phyloP scores from a whole-genome alignment of 37 sponge, comb jelly and placozoan species.

The Theonella swinhoei region DNA sequence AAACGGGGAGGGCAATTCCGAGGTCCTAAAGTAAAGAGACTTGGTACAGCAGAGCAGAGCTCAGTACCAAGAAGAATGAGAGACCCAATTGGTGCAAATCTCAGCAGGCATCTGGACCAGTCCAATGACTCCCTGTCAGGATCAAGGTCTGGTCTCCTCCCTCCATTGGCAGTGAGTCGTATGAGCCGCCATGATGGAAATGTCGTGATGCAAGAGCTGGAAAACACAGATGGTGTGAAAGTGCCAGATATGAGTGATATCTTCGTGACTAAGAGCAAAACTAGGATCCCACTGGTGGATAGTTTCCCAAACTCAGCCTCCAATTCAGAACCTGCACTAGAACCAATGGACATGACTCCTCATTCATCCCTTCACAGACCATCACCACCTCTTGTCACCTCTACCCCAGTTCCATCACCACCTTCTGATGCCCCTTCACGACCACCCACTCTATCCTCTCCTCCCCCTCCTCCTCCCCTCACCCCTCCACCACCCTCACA shows the following conservation, averaged over 20 bases:
- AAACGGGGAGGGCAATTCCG: neutral
- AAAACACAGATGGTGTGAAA: slow-evolving; percentile 31
- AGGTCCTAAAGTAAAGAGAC: slow-evolving; percentile 23
- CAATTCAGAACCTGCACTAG: neutral
- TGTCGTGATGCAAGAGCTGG: slow-evolving; percentile 43
- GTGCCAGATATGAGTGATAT: slow-evolving; percentile 11
- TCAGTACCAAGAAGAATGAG: neutral
- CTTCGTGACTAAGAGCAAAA: slow-evolving; percentile 7
- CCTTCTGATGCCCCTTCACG: neutral
- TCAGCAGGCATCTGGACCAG: neutral
- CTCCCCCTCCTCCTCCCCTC: slow-evolving; percentile 19
- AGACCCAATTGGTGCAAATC: neutral
- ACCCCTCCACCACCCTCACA: neutral
- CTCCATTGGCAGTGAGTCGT: neutral
- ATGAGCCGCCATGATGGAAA: slow-evolving; percentile 38
- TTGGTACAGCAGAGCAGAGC: slow-evolving; percentile 8
- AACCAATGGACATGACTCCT: neutral
- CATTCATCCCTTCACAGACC: neutral
- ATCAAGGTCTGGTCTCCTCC: slow-evolving; percentile 4
- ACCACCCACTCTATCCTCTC: slow-evolving; percentile 1
- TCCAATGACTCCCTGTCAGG: slow-evolving; percentile 1
- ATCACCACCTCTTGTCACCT: neutral
- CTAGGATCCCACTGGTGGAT: neutral
- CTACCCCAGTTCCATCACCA: neutral
- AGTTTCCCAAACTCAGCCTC: neutral